phyloP scores from a whole-genome alignment of 2,113 vertebrate species.

The Anhinga anhinga region DNA sequence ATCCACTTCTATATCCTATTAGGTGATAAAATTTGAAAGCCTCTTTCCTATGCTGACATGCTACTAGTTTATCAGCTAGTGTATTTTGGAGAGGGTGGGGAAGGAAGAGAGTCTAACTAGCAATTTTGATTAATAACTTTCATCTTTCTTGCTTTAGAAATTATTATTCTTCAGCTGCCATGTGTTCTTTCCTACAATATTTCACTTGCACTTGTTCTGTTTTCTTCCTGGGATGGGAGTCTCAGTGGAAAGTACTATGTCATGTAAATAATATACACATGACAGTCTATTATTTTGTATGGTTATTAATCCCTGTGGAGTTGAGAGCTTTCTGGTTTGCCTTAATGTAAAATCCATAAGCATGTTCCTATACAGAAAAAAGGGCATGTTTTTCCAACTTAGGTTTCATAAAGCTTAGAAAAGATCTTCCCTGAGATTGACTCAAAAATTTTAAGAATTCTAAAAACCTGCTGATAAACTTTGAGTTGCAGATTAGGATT shows the following conservation, averaged over 20 bases:
- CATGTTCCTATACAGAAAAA: slow-evolving; percentile 15
- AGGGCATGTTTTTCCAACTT: neutral
- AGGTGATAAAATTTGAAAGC: slow-evolving; percentile 51
- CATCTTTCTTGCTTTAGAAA: slow-evolving; percentile 57
- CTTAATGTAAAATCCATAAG: slow-evolving; percentile 71
- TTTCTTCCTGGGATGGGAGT: slow-evolving; percentile 60
- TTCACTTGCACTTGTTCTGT: slow-evolving; percentile 69
- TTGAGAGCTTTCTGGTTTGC: slow-evolving; percentile 54
- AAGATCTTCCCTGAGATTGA: neutral
- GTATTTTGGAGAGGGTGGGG: neutral
- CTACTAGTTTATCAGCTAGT: slow-evolving; percentile 52
- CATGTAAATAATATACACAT: slow-evolving; percentile 65
- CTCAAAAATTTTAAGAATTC: slow-evolving; percentile 11
- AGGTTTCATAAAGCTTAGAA: neutral
- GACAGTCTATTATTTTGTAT: slow-evolving; percentile 63
- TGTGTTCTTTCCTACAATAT: slow-evolving; percentile 54
- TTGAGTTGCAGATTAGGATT: neutral
- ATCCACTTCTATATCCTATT: neutral
- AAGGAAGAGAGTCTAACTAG: slow-evolving; percentile 40
- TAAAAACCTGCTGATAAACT: neutral
- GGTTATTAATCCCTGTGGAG: slow-evolving; percentile 60
- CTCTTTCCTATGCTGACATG: slow-evolving; percentile 9
- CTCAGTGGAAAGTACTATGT: slow-evolving; percentile 64
- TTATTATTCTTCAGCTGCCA: slow-evolving; percentile 48
- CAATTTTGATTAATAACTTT: slow-evolving; percentile 50